Evolutionary conservation across 2,888 invertebrate species (phyloP), one percentile per base, ranked within the genome.

Genomic region (Phytoseiulus persimilis): DNA sequence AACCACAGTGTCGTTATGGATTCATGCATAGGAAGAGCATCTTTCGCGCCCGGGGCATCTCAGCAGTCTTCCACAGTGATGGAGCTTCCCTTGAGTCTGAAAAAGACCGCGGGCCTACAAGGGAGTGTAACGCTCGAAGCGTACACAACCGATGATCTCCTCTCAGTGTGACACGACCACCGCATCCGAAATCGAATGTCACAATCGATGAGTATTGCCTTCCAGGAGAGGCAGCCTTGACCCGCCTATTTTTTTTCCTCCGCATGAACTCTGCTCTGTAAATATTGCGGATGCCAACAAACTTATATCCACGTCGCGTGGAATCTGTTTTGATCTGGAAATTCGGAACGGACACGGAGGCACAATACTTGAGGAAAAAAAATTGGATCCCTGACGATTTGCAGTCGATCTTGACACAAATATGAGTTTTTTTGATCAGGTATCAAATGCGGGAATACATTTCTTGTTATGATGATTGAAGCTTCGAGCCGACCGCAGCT

Each of bases 121-220:
- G 87, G 87, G 32, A 32, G 23, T 87, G 87, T 87, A 5, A 31
- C 31, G 87, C 39, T 87, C 32, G 87, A 87, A 32, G 45, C 87
- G 32, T 87, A 87, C 45, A 87, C 87, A 45, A 87, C 87, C 33
- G 33, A 87, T 87, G 87, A 87, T 87, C 39, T 87, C 87, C 87
- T 87, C 9, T 87, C 87, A 33, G 87, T 87, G 2, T 87, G 45
- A 32, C 31, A 14, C 32, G 87, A n/a, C 87, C 33, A 14, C 28
- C 65, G 18, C 65, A 65, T 65, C 65, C 65, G 65, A 65, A 65
- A 65, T 65, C 65, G 65, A 65, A 65, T 65, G 65, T 65, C 65
- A 65, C 65, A 65, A 65, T 65, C 65, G 18, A 65, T 65, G 65
- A 65, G 65, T 65, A 65, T 65, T 65, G 65, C 65, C 65, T 3